Percentiles rank a stretch among this genome's conserved stretches.
These are phyloP conservation scores for Pongo pygmaeus DNA, from an alignment of 2,113 vertebrate genomes.

Conservation along the genomic window DNA sequence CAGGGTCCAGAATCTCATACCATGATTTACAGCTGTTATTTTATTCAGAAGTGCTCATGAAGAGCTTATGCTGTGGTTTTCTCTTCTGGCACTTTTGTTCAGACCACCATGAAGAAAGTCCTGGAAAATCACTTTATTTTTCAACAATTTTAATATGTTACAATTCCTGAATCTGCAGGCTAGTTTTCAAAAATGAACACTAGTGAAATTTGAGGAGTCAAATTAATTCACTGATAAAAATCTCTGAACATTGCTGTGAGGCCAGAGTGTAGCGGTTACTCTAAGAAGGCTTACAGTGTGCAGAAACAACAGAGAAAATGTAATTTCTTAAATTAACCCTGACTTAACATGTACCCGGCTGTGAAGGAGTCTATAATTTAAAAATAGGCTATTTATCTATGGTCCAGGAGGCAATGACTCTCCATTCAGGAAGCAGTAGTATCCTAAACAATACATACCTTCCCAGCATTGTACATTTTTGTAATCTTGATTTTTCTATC, in stretches of 20 bases:
- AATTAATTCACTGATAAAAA: not conserved
- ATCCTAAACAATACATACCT: not conserved
- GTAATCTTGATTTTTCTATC: not conserved
- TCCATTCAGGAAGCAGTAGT: not conserved
- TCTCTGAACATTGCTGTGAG: not conserved
- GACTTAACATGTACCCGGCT: not conserved
- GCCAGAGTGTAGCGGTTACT: accelerated
- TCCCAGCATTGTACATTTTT: not conserved
- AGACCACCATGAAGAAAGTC: not conserved
- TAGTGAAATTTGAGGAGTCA: not conserved
- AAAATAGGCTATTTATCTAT: not conserved
- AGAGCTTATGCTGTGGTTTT: not conserved
- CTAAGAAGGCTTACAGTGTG: not conserved
- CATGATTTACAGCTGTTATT: not conserved
- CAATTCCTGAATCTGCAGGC: not conserved
- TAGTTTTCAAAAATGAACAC: not conserved
- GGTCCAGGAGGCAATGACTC: not conserved
- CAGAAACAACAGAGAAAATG: not conserved
- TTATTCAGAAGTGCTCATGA: not conserved
- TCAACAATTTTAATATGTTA: not conserved
- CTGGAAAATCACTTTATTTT: not conserved
- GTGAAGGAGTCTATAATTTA: not conserved
- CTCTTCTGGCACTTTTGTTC: not conserved
- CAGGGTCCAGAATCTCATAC: not conserved
- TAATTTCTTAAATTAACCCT: not conserved